Evolutionary conservation across 2,888 invertebrate species (phyloP).

Genomic region (Troides aeacus): DNA sequence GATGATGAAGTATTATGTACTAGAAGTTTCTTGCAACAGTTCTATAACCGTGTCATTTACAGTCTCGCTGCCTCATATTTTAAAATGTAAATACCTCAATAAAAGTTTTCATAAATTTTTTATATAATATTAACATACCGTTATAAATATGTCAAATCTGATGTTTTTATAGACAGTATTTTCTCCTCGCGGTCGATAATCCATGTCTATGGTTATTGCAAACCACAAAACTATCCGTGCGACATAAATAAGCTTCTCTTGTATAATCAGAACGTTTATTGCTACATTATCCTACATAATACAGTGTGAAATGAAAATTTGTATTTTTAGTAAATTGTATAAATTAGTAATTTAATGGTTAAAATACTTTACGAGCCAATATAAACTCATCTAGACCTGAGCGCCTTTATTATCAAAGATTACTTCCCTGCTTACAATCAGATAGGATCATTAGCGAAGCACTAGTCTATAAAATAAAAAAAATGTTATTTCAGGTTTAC

Average conservation of each 20-base stretch:
- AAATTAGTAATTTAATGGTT: neutral
- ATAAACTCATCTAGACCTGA: no score
- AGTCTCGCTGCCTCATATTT: no score
- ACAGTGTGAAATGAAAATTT: neutral
- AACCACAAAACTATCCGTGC: conserved; percentile 9
- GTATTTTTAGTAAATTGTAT: neutral
- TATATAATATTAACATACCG: neutral
- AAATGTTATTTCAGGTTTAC: no score
- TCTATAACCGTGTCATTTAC: no score
- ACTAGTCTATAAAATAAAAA: no score
- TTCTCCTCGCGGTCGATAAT: neutral
- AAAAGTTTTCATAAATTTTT: neutral
- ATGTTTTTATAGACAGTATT: neutral
- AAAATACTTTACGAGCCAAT: no score
- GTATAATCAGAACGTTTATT: conserved; percentile 13
- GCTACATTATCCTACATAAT: conserved; percentile 6
- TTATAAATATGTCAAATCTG: neutral
- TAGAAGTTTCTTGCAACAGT: no score
- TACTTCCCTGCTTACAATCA: no score
- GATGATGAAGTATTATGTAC: no score
- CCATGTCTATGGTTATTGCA: conserved; percentile 13
- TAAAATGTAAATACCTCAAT: no score
- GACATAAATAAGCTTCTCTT: conserved; percentile 12
- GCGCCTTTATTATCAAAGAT: no score
- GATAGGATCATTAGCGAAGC: no score